phyloP scores from a whole-genome alignment of 2,113 vertebrate genomes.

The Gadus macrocephalus region DNA sequence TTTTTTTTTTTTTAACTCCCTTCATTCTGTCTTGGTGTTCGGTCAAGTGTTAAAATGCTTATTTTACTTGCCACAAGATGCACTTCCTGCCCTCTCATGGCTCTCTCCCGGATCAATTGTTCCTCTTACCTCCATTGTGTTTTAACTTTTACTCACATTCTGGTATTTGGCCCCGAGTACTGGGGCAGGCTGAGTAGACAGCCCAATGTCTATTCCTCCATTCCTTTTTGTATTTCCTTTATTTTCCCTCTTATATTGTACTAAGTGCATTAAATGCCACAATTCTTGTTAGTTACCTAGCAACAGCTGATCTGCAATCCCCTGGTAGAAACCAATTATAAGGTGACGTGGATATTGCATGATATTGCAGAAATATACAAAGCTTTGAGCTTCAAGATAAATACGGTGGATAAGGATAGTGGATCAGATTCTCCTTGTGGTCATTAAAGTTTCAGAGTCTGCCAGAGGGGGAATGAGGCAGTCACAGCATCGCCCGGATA shows the following conservation, averaged over 20 bases:
- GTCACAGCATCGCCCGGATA: constrained; percentile 55
- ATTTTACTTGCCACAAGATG: constrained; percentile 53
- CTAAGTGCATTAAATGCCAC: not conserved
- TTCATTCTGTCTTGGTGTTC: constrained; percentile 64
- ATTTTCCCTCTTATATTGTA: not conserved
- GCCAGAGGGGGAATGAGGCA: constrained; percentile 66
- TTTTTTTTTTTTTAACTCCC: constrained; percentile 23
- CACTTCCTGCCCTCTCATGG: constrained; percentile 32
- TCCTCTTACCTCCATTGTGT: constrained; percentile 23
- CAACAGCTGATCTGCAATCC: not conserved
- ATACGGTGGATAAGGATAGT: constrained; percentile 41
- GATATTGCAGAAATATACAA: constrained; percentile 8
- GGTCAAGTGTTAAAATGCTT: constrained; percentile 57
- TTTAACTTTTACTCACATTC: not conserved
- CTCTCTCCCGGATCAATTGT: constrained; percentile 47
- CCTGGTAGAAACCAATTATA: not conserved
- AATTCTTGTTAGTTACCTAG: not conserved
- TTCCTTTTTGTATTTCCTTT: not conserved
- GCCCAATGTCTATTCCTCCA: constrained; percentile 12
- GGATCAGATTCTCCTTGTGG: constrained; percentile 70
- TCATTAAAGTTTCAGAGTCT: constrained; percentile 74
- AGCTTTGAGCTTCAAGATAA: constrained; percentile 26
- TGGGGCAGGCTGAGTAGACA: too few relatives aligned
- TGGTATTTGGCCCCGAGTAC: too few relatives aligned
- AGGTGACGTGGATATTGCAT: not conserved